A percentile compares a stretch with the other conserved stretches of the same genome.
These are phyloP conservation scores for Bradypodion pumilum DNA, from an alignment of 2,797 vertebrate genomes.

Conservation along the genomic window DNA sequence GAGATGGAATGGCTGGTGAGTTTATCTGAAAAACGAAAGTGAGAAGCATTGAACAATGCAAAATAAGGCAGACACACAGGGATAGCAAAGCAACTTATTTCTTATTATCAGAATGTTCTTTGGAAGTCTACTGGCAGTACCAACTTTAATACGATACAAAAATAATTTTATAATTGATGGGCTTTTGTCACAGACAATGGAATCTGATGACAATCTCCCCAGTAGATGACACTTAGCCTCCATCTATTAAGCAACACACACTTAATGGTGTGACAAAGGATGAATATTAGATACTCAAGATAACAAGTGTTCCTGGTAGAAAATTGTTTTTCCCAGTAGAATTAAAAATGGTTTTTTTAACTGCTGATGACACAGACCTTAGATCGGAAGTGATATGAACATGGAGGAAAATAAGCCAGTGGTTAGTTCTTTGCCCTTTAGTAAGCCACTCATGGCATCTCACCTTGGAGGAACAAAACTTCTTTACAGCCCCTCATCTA, in stretches of 20 bases:
- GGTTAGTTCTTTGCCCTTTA: background rate
- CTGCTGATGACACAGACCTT: too few species aligned
- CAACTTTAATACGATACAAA: conserved; percentile 16
- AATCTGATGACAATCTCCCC: conserved; percentile 51
- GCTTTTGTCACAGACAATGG: conserved; percentile 33
- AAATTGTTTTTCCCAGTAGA: too few species aligned
- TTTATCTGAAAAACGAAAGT: background rate
- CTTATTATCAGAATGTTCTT: background rate
- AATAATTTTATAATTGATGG: conserved; percentile 47
- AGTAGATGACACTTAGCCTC: background rate
- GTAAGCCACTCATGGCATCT: background rate
- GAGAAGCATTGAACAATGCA: background rate
- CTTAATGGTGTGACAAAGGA: background rate
- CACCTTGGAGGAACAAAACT: background rate
- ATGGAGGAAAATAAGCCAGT: background rate
- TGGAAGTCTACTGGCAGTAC: background rate
- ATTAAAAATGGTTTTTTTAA: too few species aligned
- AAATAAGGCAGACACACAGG: background rate
- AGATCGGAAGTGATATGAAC: background rate
- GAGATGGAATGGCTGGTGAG: background rate
- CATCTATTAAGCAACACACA: conserved; percentile 37
- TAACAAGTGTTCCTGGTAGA: too few species aligned
- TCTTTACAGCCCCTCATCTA: background rate
- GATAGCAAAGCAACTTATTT: background rate
- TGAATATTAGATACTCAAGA: too few species aligned